Conservation (phyloP, 2,797 vertebrate species). For the Crenichthys baileyi region DNA sequence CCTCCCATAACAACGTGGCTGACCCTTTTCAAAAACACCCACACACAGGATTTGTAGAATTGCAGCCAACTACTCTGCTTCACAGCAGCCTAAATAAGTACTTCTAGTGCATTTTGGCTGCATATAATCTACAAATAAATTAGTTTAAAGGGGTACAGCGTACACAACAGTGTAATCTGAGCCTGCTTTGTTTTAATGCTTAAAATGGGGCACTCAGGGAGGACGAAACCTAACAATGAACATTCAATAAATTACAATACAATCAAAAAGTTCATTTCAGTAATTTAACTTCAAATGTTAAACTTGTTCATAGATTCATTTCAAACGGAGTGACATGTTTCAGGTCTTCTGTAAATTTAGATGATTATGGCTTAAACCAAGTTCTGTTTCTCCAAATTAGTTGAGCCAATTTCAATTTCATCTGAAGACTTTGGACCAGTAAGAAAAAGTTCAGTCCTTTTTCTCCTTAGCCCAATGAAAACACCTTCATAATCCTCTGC, state of each 20-base stretch:
- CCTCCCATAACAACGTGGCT: conserved; percentile 43
- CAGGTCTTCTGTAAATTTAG: background rate
- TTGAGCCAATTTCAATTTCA: background rate
- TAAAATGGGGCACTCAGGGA: conserved; percentile 39
- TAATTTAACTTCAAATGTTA: background rate
- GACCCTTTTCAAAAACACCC: conserved; percentile 54
- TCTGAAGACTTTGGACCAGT: background rate
- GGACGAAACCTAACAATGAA: conserved; percentile 15
- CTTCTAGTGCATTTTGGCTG: conserved; percentile 56
- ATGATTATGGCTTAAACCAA: background rate
- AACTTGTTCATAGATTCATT: background rate
- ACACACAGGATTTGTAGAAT: conserved; percentile 33
- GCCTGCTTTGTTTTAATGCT: conserved; percentile 36
- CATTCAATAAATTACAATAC: background rate
- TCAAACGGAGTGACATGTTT: background rate
- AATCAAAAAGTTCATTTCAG: background rate
- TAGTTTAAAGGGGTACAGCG: conserved; percentile 29
- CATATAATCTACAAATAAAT: conserved; percentile 59
- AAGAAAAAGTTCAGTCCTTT: too few relatives aligned
- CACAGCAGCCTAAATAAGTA: conserved; percentile 67
- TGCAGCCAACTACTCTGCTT: conserved; percentile 57
- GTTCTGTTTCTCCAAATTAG: background rate
- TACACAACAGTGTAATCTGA: conserved; percentile 31
- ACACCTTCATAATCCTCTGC: background rate
- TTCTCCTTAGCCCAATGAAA: background rate